Base-by-base conservation (phyloP, 2,113 vertebrate species). In the Hyla sarda region DNA sequence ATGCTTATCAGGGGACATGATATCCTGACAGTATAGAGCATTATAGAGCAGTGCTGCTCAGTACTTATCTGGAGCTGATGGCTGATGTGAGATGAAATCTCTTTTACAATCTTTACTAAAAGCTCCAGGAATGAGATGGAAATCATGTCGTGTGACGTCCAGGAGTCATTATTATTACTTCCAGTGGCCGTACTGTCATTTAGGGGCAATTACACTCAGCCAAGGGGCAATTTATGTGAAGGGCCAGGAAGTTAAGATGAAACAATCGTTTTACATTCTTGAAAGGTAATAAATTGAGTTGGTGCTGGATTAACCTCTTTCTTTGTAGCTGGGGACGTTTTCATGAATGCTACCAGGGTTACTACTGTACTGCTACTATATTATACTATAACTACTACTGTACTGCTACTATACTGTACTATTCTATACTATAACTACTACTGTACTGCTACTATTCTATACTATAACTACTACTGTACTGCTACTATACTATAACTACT, bases 71-170 rank as follows among this genome's bases (percentile, higher is more conserved):
- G 62, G 48, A 78, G 34, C 32, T 78, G 21, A 56, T 56, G 30
- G 48, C 10, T 54, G n/a, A 60, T 41, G 23, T 11, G 13, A 50
- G 47, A 75, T 67, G 12, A 17, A 7, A 67, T 67, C 19, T 34
- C 32, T 34, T 67, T 37, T 69, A 67, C 28, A 32, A 17, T 37
- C 65, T 69, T 34, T 37, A 7, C 32, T 69, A 2, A 69, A 69
- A 69, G 65, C 65, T 37, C 8, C 14, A 69, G 16, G 17, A 34
- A 7, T 34, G 28, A 32, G 30, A 78, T 34, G 32, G 21, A n/a
- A 56, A 58, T 60, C 54, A 25, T 41, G 77, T 16, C 21, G 32
- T 78, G 75, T 80, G 60, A 80, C n/a, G 77, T 25, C 34, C 52
- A 56, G 21, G 23, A 58, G 76, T 69, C 52, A n/a, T 34, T 23